Evolutionary conservation across 2,113 vertebrate species (phyloP), one percentile per base, ranked within the genome.

Genomic region (Microcebus ravelobensis): DNA sequence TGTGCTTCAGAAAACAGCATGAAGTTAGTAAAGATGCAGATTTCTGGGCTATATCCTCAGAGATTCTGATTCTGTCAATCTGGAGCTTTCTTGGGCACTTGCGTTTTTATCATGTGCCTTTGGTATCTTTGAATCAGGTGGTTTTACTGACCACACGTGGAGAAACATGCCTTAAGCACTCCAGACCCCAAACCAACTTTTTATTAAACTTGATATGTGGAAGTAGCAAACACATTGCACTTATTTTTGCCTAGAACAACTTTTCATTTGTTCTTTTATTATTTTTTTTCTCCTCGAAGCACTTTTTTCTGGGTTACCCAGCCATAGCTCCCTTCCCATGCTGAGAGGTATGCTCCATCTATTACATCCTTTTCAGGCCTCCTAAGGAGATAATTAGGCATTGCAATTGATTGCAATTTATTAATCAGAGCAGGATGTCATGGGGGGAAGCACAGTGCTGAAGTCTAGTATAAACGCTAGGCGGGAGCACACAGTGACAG

Each of bases 351-450:
- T 2, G 20, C 57, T 97, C 94, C 97, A 98, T 98, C 96, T 96
- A 98, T 98, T 97, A 97, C 87, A 95, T 90, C 97, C 89, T 97
- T 94, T 98, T 88, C 95, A 97, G 96, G 80, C 87, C 94, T 98
- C 97, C 97, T 98, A 77, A 94, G 96, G 97, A 98, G 97, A 98
- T 98, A 98, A 98, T 98, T 97, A 98, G 93, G 79, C 95, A 96
- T 96, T 97, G 96, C 97, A 98, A 98, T 98, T 97, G 98, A 98
- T 98, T 98, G 98, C 97, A 97, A 98, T 98, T 98, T 98, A 98
- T 98, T 98, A 98, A 98, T 98, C 98, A 98, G 98, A 97, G 94
- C 97, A 98, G 97, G 97, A 97, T 97, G 89, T 85, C 93, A 70
- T 7, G 52, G 65, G 4, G 42, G 31, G 6, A 10, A 10, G 2